These are phyloP conservation scores for Pangasius larnaudii DNA, from an alignment of 2,797 vertebrate genomes.

Conservation along the genomic window DNA sequence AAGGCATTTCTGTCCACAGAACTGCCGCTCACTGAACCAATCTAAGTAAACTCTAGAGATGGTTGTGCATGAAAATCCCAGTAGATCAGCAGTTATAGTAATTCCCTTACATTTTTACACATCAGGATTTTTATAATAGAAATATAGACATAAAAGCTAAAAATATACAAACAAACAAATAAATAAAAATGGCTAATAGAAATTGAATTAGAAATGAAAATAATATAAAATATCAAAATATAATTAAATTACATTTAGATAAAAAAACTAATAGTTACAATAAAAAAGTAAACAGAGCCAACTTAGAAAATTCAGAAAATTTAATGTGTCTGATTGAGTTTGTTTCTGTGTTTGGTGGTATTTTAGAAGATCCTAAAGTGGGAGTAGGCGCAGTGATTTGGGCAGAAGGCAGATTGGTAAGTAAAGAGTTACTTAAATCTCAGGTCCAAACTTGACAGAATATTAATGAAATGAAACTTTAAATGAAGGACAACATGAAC, in stretches of 20 bases:
- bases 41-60: neutral
- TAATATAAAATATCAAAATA: neutral
- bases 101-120: neutral
- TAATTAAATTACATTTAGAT: neutral
- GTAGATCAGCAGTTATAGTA: neutral
- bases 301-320: neutral
- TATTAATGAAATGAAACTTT: neutral
- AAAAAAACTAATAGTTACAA: neutral
- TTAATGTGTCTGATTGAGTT: neutral
- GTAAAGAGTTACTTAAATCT: conserved; percentile 58
- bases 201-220: no score
- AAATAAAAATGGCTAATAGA: no score
- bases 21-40: neutral
- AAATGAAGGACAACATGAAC: neutral
- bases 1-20: neutral
- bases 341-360: neutral
- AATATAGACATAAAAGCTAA: no score
- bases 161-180: no score
- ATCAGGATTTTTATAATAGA: no score
- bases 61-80: neutral
- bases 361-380: conserved; percentile 95
- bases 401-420: conserved; percentile 87
- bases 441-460: neutral
- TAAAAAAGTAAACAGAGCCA: neutral
- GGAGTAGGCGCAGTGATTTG: conserved; percentile 95